phyloP scores from a whole-genome alignment of 2,888 invertebrate species.

The Argyresthia albistria region DNA sequence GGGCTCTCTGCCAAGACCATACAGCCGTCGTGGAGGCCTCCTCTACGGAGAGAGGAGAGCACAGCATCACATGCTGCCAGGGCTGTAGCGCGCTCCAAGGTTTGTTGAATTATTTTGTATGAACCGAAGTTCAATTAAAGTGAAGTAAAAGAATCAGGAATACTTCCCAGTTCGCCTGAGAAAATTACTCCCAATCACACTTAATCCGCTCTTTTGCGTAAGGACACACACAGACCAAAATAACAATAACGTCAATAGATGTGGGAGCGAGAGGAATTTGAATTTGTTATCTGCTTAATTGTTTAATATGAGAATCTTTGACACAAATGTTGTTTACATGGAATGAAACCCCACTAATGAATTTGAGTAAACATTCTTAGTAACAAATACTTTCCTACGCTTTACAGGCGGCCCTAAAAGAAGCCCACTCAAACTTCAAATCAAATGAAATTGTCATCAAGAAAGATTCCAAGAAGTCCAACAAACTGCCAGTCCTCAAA shows the following conservation, averaged over 20 bases:
- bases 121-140: too few relatives aligned
- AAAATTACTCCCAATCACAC: too few relatives aligned
- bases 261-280: too few relatives aligned
- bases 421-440: conserved; percentile 27
- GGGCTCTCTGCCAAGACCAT: conserved; percentile 32
- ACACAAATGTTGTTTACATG: too few relatives aligned
- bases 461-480: conserved; percentile 30
- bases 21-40: conserved; percentile 39
- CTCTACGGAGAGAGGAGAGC: conserved; percentile 55
- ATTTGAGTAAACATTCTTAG: not conserved
- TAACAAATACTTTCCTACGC: conserved; percentile 1
- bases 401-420: conserved; percentile 41
- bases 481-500: conserved; percentile 31
- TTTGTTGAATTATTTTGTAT: conserved; percentile 12
- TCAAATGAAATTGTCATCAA: conserved; percentile 18
- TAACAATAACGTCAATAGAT: too few relatives aligned
- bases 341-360: not conserved
- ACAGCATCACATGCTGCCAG: conserved; percentile 45
- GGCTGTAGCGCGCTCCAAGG: conserved; percentile 40
- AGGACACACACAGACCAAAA: too few relatives aligned
- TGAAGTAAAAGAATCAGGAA: too few relatives aligned
- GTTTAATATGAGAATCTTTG: too few relatives aligned
- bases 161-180: too few relatives aligned
- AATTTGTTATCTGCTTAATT: too few relatives aligned
- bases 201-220: too few relatives aligned